Evolutionary conservation across 2,797 vertebrate genomes (phyloP), one percentile per base, ranked within the genome.

Genomic region (Acropternis orthonyx): DNA sequence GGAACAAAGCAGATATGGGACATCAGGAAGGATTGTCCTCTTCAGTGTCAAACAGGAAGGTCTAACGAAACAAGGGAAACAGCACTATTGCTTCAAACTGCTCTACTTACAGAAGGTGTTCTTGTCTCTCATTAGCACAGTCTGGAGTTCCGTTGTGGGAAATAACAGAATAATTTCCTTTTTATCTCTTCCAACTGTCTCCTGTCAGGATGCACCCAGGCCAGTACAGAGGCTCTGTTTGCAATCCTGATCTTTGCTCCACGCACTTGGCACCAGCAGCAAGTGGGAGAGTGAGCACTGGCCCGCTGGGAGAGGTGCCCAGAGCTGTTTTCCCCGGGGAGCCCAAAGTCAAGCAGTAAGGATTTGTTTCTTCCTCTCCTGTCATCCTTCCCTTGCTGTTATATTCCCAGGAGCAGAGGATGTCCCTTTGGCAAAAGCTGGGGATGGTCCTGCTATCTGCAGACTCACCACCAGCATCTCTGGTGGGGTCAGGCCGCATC

Each of bases 61-160:
- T 66, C 84, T 88, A 44, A 85, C 59, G 72, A 77, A 95, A 85
- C 6, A 48, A 68, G 81, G 84, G 91, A 91, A 91, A 55, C 12
- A 28, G 65, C 30, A 11, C 30, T 48, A 65, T 8, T 76, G 41
- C 71, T 92, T 51, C 56, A 27, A 63, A 36, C 21, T 27, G 71
- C 48, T 76, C 67, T 30, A 5, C 48, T 91, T 34, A 15, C 26
- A 52, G 48, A 43, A 63, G 84, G 67, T 52, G 41, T 56, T 65
- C 63, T 94, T 2, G 0, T 37, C 71, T 83, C 63, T 72, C 3
- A 2, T 24, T 55, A 89, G 85, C 56, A 51, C 43, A 55, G 3
- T 44, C 43, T 28, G 8, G 43, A 65, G 69, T 61, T 85, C 39
- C 0, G 0, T 34, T 76, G 49, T 21, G 73, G 73, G 61, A 92